A percentile compares a stretch with the other conserved stretches of the same genome.
These are phyloP conservation scores for Balearica regulorum DNA, from an alignment of 2,797 vertebrate genomes.

Conservation along the genomic window DNA sequence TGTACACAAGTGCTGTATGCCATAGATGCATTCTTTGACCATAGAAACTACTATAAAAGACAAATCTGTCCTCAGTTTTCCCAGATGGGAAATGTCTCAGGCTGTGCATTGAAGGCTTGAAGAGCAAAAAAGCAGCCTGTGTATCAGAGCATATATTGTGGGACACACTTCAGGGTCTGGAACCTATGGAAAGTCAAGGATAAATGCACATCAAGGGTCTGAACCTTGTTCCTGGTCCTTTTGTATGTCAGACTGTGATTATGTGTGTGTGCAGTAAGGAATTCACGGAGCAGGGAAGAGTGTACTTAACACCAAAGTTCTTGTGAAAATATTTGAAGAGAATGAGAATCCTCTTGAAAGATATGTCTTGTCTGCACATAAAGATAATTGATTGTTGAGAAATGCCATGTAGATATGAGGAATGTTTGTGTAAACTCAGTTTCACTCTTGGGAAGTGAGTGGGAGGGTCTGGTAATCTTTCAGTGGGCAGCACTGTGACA, in stretches of 20 bases:
- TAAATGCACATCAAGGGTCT: fast-evolving
- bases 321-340: not conserved
- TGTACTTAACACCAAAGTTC: not conserved
- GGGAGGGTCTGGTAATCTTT: not conserved
- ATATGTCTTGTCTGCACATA: not conserved
- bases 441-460: not conserved
- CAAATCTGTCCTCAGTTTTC: not conserved
- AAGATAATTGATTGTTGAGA: not conserved
- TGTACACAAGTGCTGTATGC: not conserved
- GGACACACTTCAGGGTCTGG: not conserved
- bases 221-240: not conserved
- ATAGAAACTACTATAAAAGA: not conserved
- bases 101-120: not conserved
- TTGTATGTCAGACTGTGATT: not conserved
- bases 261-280: not conserved
- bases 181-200: not conserved
- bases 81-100: not conserved
- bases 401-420: fast-evolving
- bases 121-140: not conserved
- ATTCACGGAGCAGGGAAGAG: not conserved
- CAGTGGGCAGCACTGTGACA: not conserved
- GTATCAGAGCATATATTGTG: not conserved
- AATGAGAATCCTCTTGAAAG: not conserved
- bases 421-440: not conserved
- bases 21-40: not conserved